Evolutionary conservation across 2,113 vertebrate genomes (phyloP).

Genomic region (Antennarius striatus): DNA sequence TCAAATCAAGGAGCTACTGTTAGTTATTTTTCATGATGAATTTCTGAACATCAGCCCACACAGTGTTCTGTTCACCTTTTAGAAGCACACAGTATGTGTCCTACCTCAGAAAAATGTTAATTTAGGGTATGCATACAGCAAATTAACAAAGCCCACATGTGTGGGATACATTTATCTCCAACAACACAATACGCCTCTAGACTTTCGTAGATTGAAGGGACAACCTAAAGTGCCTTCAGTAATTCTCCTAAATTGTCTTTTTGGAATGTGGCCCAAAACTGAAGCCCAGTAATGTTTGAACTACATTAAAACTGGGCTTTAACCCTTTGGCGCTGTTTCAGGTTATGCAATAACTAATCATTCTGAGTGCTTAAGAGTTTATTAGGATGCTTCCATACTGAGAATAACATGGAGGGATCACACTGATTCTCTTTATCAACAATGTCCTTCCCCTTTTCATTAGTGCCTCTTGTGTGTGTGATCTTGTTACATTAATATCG

Average conservation of each 20-base stretch:
- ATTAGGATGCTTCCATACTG: slow-evolving; percentile 53
- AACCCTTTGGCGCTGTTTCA: slow-evolving; percentile 69
- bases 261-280: slow-evolving; percentile 71
- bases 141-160: slow-evolving; percentile 39
- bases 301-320: slow-evolving; percentile 75
- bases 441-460: slow-evolving; percentile 2
- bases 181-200: slow-evolving; percentile 55
- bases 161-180: slow-evolving; percentile 32
- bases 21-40: slow-evolving; percentile 21
- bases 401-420: slow-evolving; percentile 48
- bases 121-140: slow-evolving; percentile 33
- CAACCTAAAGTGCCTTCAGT: slow-evolving; percentile 76
- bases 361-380: slow-evolving; percentile 73
- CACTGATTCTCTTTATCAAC: slow-evolving; percentile 17
- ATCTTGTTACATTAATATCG: slow-evolving; percentile 2
- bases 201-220: slow-evolving; percentile 61
- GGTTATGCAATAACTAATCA: slow-evolving; percentile 78
- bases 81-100: slow-evolving; percentile 16
- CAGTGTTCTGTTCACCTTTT: slow-evolving; percentile 14
- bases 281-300: slow-evolving; percentile 69
- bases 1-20: slow-evolving; percentile 31
- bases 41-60: slow-evolving; percentile 36
- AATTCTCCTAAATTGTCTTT: slow-evolving; percentile 79
- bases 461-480: not conserved
- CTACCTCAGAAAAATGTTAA: slow-evolving; percentile 2